Conservation (phyloP, 2,888 invertebrate species). For the Parnassius mnemosyne region DNA sequence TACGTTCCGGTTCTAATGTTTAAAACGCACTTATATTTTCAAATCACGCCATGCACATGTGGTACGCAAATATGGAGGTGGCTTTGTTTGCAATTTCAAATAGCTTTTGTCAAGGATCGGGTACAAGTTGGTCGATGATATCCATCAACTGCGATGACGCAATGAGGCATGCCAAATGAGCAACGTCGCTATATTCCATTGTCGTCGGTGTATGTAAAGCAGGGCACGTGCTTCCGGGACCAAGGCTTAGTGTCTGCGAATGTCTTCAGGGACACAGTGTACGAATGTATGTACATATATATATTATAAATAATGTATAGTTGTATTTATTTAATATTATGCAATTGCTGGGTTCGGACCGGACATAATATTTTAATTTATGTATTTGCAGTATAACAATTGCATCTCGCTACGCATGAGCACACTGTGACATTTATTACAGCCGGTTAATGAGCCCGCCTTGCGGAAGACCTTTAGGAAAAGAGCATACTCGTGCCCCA, state of each 20-base stretch:
- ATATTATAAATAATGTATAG: too few relatives aligned
- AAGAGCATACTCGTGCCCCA: too few relatives aligned
- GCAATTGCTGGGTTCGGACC: too few relatives aligned
- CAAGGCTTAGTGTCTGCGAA: slow-evolving; percentile 39
- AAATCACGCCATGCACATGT: slow-evolving; percentile 5
- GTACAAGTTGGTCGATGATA: slow-evolving; percentile 27
- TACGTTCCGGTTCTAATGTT: too few relatives aligned
- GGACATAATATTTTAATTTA: too few relatives aligned
- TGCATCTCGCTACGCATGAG: too few relatives aligned
- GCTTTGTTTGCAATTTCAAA: slow-evolving; percentile 31
- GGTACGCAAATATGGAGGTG: slow-evolving; percentile 13
- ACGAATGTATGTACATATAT: neutral
- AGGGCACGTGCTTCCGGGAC: slow-evolving; percentile 54
- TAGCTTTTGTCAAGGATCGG: slow-evolving; percentile 27
- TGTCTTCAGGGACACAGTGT: slow-evolving; percentile 7
- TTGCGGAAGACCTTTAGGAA: too few relatives aligned
- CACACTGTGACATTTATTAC: too few relatives aligned
- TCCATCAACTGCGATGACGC: slow-evolving; percentile 33
- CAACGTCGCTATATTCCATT: slow-evolving; percentile 44
- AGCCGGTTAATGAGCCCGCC: too few relatives aligned
- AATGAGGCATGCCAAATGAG: slow-evolving; percentile 42
- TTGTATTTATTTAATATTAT: too few relatives aligned
- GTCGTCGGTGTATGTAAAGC: slow-evolving; percentile 53
- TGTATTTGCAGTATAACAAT: too few relatives aligned
- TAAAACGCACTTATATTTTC: neutral